These are phyloP conservation scores for Leptinotarsa rubiginosa DNA, from an alignment of 2,888 invertebrate species.

Conservation along the genomic window DNA sequence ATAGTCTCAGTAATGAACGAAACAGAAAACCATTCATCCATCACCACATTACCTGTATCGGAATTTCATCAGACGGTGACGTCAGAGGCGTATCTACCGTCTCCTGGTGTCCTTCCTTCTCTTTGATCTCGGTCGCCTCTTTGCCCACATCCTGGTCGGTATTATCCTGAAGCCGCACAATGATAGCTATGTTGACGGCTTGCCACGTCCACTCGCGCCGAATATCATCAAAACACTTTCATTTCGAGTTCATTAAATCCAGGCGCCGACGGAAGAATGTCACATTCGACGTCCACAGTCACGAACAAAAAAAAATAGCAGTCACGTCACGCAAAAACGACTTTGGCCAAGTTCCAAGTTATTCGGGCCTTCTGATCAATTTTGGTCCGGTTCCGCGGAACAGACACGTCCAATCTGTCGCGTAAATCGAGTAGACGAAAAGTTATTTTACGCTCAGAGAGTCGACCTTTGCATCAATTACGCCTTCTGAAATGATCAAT, in stretches of 20 bases:
- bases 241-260: not conserved
- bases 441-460: not conserved
- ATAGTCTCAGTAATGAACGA: no score
- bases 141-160: slow-evolving; percentile 71
- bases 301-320: slow-evolving; percentile 3
- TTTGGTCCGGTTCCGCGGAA: not conserved
- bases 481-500: slow-evolving; percentile 5
- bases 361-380: not conserved
- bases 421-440: not conserved
- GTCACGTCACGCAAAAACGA: slow-evolving; percentile 5
- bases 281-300: slow-evolving; percentile 17
- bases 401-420: not conserved
- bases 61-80: slow-evolving; percentile 66
- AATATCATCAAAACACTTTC: slow-evolving; percentile 7
- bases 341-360: slow-evolving; percentile 2
- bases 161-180: slow-evolving; percentile 76
- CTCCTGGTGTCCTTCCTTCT: slow-evolving; percentile 73
- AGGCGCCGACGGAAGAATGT: slow-evolving; percentile 1
- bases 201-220: slow-evolving; percentile 28
- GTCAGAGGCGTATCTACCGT: slow-evolving; percentile 69
- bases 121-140: slow-evolving; percentile 73
- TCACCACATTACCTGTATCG: slow-evolving; percentile 47
- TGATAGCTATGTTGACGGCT: slow-evolving; percentile 69
- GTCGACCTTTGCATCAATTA: slow-evolving; percentile 1
- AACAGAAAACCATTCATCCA: not conserved